These are phyloP conservation scores for Hydriomena furcata DNA, from an alignment of 2,888 invertebrate species.

Conservation along the genomic window DNA sequence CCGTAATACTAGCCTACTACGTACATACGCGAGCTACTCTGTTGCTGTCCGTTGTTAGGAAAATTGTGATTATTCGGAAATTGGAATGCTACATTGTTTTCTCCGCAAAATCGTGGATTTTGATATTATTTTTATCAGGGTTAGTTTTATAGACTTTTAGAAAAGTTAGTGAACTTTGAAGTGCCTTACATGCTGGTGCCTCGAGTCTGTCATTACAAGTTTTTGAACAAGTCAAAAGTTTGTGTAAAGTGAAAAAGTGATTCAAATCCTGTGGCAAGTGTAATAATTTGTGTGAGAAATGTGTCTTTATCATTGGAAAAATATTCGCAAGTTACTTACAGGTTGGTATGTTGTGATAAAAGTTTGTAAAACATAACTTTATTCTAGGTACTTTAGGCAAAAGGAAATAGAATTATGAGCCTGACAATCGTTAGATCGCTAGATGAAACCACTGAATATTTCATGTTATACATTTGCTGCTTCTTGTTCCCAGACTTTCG, in stretches of 20 bases:
- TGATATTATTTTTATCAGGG: background rate
- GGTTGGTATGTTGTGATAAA: slow-evolving; percentile 26
- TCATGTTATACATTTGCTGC: too few species aligned
- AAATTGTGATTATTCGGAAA: slow-evolving; percentile 6
- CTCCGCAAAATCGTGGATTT: background rate
- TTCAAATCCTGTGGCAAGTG: slow-evolving; percentile 10
- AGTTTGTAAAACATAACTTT: too few species aligned
- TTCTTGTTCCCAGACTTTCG: too few species aligned
- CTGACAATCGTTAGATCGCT: too few species aligned
- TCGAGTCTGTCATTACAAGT: slow-evolving; percentile 25
- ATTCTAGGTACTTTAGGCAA: too few species aligned
- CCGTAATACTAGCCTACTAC: too few species aligned
- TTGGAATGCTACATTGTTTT: background rate
- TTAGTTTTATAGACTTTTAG: slow-evolving; percentile 18
- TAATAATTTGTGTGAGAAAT: slow-evolving; percentile 22
- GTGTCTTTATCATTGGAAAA: slow-evolving; percentile 27
- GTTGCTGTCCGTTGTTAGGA: slow-evolving; percentile 7
- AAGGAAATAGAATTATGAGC: too few species aligned
- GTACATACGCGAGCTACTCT: too few species aligned
- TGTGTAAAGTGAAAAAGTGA: slow-evolving; percentile 30
- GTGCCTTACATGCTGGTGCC: slow-evolving; percentile 38
- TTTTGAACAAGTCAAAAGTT: slow-evolving; percentile 30
- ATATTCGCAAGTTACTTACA: slow-evolving; percentile 24
- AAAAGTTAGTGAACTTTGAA: slow-evolving; percentile 43
- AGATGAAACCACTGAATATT: too few species aligned